A percentile compares a stretch with the other conserved stretches of the same genome.
These are phyloP conservation scores for Actinia equina DNA, from an alignment of 64 coral and sea anemone species.

Conservation along the genomic window DNA sequence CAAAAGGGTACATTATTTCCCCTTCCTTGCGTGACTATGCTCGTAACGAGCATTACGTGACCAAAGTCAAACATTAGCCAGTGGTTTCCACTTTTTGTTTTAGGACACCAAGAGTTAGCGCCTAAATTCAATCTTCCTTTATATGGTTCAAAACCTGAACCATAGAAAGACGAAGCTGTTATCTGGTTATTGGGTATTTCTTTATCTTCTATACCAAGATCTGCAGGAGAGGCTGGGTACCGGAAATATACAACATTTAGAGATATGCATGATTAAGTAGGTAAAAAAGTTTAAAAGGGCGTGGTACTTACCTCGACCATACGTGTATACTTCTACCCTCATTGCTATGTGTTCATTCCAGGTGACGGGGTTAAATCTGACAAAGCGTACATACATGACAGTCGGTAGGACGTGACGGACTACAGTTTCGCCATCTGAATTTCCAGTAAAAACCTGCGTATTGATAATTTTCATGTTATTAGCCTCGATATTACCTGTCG, in stretches of 20 bases:
- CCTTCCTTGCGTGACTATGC: constrained; percentile 16
- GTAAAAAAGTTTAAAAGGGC: background rate
- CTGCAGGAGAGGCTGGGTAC: background rate
- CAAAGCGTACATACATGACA: background rate
- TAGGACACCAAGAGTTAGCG: background rate
- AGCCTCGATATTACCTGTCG: too few relatives aligned
- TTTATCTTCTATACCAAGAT: constrained; percentile 65
- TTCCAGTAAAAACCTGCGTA: constrained; percentile 31
- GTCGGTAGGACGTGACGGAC: constrained; percentile 22
- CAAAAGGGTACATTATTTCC: background rate
- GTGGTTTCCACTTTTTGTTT: background rate
- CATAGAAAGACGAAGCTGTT: constrained; percentile 62
- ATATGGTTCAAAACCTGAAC: constrained; percentile 19
- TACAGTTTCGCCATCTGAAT: constrained; percentile 24
- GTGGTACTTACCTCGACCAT: background rate
- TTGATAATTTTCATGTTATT: background rate
- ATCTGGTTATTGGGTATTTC: constrained; percentile 50
- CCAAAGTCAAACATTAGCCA: constrained; percentile 8
- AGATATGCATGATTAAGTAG: too few relatives aligned
- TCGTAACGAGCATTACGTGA: constrained; percentile 11
- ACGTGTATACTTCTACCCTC: constrained; percentile 44
- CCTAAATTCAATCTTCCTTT: constrained; percentile 17
- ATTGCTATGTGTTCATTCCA: constrained; percentile 46
- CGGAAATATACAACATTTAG: too few relatives aligned
- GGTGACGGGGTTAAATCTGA: background rate